A percentile compares a stretch with the other conserved stretches of the same genome.
Conservation (phyloP, 2,888 invertebrate genomes). For the Ecliptopera silaceata region DNA sequence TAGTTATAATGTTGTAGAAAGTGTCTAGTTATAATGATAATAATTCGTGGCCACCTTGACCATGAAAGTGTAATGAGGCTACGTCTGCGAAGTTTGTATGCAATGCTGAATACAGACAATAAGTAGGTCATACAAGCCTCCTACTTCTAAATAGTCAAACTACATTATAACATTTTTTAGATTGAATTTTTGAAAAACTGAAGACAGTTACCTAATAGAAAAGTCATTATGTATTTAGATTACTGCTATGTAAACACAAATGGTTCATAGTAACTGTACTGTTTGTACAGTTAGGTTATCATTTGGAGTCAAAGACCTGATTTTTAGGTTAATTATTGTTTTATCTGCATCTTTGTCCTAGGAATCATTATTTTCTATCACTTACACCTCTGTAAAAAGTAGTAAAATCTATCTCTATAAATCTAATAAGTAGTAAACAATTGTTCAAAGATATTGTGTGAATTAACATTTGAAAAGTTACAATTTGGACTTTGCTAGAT, state of each 20-base stretch:
- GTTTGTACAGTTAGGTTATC: constrained; percentile 14
- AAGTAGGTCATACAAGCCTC: constrained; percentile 33
- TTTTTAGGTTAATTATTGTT: constrained; percentile 10
- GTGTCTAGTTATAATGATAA: constrained; percentile 34
- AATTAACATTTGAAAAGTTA: too few relatives aligned
- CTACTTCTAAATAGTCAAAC: background rate
- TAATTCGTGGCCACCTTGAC: constrained; percentile 45
- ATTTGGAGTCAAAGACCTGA: constrained; percentile 8
- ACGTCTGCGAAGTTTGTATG: constrained; percentile 15
- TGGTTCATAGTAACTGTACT: background rate
- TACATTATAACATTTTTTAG: too few relatives aligned
- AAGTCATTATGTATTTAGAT: too few relatives aligned
- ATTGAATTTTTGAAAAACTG: too few relatives aligned
- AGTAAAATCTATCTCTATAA: too few relatives aligned
- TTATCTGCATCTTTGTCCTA: background rate
- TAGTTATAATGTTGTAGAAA: too few relatives aligned
- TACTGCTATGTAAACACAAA: background rate
- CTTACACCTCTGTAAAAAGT: too few relatives aligned
- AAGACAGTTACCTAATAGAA: too few relatives aligned
- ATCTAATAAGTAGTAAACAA: too few relatives aligned
- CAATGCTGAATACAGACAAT: background rate
- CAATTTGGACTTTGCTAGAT: too few relatives aligned
- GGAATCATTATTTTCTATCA: too few relatives aligned
- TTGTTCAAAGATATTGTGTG: too few relatives aligned
- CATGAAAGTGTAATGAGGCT: constrained; percentile 37